Percentiles rank a stretch among this genome's conserved stretches.
These are phyloP conservation scores for Caranx melampygus DNA, from an alignment of 2,113 vertebrate genomes.

Conservation along the genomic window DNA sequence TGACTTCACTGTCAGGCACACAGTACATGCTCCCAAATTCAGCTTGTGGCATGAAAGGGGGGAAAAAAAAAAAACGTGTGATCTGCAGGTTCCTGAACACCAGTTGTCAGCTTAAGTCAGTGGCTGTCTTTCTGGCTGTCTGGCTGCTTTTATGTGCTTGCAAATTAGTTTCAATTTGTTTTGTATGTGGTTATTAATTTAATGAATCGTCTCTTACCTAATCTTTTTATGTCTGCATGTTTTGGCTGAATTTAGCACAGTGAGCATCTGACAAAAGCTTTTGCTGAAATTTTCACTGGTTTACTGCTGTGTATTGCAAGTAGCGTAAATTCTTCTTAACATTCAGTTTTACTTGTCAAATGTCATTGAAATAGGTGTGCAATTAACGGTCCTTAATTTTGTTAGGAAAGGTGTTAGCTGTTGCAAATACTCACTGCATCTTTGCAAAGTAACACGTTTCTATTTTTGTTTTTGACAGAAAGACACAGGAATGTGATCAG, in stretches of 20 bases:
- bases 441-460: not conserved
- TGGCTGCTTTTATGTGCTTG: constrained; percentile 16
- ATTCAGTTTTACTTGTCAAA: constrained; percentile 1
- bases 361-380: not conserved
- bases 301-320: not conserved
- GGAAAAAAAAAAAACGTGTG: constrained; percentile 24
- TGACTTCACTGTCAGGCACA: constrained; percentile 8
- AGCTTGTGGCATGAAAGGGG: constrained; percentile 16
- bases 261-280: not conserved
- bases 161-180: constrained; percentile 23
- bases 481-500: constrained; percentile 21
- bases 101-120: constrained; percentile 38
- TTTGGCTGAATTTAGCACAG: constrained; percentile 13
- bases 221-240: not conserved
- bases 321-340: not conserved
- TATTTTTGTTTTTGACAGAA: constrained; percentile 21
- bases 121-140: constrained; percentile 19
- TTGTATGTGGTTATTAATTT: not conserved
- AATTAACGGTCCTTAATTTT: not conserved
- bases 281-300: not conserved
- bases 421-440: not conserved
- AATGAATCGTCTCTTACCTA: not conserved
- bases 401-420: not conserved
- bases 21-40: constrained; percentile 9
- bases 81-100: constrained; percentile 24